Conservation (phyloP, 1,140 invertebrate genomes). For the Dinoponera quadriceps region DNA sequence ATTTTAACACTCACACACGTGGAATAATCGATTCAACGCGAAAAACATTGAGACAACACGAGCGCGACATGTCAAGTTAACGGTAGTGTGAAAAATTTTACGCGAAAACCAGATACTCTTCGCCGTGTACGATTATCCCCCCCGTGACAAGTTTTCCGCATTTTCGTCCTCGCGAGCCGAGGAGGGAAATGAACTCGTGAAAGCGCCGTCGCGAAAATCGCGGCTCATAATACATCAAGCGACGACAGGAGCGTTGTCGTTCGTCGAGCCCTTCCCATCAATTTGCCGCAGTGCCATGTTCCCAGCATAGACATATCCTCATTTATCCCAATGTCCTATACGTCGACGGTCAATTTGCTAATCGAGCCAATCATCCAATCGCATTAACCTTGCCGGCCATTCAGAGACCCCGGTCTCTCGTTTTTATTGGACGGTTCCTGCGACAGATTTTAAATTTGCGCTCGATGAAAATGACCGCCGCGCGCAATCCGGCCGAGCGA, state of each 20-base stretch:
- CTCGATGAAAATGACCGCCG: neutral
- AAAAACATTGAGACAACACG: no score
- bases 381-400: conserved; percentile 84
- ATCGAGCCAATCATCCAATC: conserved; percentile 85
- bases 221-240: conserved; percentile 69
- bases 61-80: no score
- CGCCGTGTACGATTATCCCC: no score
- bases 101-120: no score
- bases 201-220: conserved; percentile 64
- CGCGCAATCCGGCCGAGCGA: no score
- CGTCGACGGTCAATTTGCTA: conserved; percentile 82
- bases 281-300: conserved; percentile 79
- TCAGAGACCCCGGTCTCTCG: conserved; percentile 70
- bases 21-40: no score
- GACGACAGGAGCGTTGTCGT: conserved; percentile 65
- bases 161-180: no score
- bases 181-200: neutral
- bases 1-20: no score
- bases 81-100: no score
- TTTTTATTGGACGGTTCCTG: conserved; percentile 83
- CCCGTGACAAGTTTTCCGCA: no score
- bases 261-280: conserved; percentile 77
- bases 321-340: conserved; percentile 83
- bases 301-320: conserved; percentile 84
- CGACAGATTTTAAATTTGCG: conserved; percentile 64